Evolutionary conservation across 1,140 invertebrate species (phyloP), one percentile per base, ranked within the genome.

Genomic region (Nasonia vitripennis): DNA sequence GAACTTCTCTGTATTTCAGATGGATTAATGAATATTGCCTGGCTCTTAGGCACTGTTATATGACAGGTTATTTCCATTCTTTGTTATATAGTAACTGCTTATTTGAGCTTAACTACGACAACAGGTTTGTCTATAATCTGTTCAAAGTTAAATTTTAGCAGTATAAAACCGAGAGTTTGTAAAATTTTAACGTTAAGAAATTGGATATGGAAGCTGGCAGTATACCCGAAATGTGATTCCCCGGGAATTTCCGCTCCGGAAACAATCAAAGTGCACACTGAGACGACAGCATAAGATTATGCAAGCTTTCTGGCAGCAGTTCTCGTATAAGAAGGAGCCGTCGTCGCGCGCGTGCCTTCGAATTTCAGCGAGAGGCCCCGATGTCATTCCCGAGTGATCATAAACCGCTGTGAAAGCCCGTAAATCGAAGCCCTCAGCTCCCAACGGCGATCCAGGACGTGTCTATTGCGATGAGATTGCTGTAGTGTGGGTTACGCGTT

Each of bases 391-490:
- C 9, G 51, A 51, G 3, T 62, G 77, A 78, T 78, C 77, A 78
- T 78, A 78, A 78, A 78, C 23, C 51, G 51, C 27, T 51, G 77
- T 7, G 14, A 17, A 78, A 51, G 51, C 23, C 51, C 77, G 77
- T 78, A 78, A 78, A 78, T 78, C 77, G 27, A 17, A 62, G 55
- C 20, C 17, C 17, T 7, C 55, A 20, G 77, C 27, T 51, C 75
- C 34, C 34, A 2, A 77, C 45, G 45, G 77, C 51, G 51, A 78
- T 62, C 10, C 51, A 10, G 51, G 51, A 78, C 7, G 77, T 27
- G 77, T 34, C 77, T 67, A 78, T 78, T 31, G 55, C 77, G 31
- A 78, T 78, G 51, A 67, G 48, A 67, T 78, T 67, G 31, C 34
- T 23, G 10, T 1, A 0, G 23, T 27, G 48, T 51, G 77, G 62